These are phyloP conservation scores for Anthoscopus minutus DNA, from an alignment of 2,113 vertebrate genomes.

Conservation along the genomic window DNA sequence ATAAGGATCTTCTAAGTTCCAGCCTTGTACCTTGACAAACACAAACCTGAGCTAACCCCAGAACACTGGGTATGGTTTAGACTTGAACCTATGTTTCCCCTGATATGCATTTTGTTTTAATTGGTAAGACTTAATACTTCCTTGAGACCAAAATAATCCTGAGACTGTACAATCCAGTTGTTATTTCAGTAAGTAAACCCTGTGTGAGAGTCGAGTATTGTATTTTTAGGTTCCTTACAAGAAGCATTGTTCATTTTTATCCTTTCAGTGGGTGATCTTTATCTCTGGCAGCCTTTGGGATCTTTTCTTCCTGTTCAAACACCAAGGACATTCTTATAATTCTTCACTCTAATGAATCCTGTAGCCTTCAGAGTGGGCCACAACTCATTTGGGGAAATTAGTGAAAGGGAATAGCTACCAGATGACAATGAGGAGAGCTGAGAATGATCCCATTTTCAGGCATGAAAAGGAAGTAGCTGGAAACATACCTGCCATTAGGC, in stretches of 20 bases:
- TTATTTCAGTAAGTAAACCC: conserved; percentile 35
- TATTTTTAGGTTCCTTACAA: conserved; percentile 58
- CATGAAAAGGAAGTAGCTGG: conserved; percentile 52
- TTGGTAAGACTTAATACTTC: neutral
- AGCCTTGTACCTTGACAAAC: neutral
- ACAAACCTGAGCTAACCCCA: neutral
- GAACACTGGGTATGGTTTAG: neutral
- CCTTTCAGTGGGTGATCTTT: conserved; percentile 59
- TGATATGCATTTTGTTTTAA: neutral
- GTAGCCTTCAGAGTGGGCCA: conserved; percentile 20
- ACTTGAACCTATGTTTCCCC: neutral
- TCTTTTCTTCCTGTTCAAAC: conserved; percentile 37
- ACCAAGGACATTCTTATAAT: conserved; percentile 44
- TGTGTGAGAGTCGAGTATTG: neutral
- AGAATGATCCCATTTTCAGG: conserved; percentile 47
- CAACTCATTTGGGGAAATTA: conserved; percentile 55
- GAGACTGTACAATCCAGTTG: neutral
- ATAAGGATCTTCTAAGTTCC: neutral
- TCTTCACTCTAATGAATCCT: conserved; percentile 49
- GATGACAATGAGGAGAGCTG: conserved; percentile 48
- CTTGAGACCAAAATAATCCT: conserved; percentile 17
- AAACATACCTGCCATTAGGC: conserved; percentile 48
- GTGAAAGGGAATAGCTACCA: conserved; percentile 45
- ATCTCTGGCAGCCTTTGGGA: conserved; percentile 52
- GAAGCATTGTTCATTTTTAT: conserved; percentile 58